Percentiles rank a stretch among this genome's conserved stretches.
phyloP scores from a whole-genome alignment of 2,888 invertebrate genomes.

The Euproctis similis region DNA sequence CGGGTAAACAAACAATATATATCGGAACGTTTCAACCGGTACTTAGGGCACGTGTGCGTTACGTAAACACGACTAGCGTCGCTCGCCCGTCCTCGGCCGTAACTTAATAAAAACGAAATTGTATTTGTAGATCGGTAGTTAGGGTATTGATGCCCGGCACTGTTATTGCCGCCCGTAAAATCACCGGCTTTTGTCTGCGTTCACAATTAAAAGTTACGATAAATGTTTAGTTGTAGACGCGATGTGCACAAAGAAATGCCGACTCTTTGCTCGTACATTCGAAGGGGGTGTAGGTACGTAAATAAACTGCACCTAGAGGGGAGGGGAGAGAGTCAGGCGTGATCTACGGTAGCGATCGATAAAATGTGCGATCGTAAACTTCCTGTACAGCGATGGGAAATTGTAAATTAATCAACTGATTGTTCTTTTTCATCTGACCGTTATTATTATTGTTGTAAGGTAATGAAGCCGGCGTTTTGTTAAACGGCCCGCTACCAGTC shows the following conservation, averaged over 20 bases:
- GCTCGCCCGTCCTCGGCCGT: conserved; percentile 49
- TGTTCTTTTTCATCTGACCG: conserved; percentile 68
- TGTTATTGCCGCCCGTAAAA: conserved; percentile 53
- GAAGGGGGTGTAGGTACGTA: conserved; percentile 53
- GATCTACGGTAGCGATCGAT: conserved; percentile 62
- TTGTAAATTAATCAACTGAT: conserved; percentile 65
- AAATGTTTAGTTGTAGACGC: conserved; percentile 63
- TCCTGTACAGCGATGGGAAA: conserved; percentile 63
- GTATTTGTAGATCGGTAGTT: conserved; percentile 66
- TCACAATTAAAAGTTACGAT: conserved; percentile 70
- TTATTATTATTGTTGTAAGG: conserved; percentile 43
- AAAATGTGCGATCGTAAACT: conserved; percentile 70
- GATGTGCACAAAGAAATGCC: conserved; percentile 63
- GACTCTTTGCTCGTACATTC: conserved; percentile 57
- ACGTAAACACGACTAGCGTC: conserved; percentile 51
- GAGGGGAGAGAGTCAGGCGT: conserved; percentile 26
- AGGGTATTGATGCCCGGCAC: no score
- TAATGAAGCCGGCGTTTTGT: conserved; percentile 33
- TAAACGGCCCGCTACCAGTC: conserved; percentile 22
- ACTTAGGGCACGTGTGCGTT: conserved; percentile 66
- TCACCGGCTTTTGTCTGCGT: conserved; percentile 60
- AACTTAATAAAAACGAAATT: conserved; percentile 64
- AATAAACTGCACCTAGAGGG: conserved; percentile 45
- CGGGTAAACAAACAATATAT: conserved; percentile 75
- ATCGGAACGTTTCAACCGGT: conserved; percentile 62